These are phyloP conservation scores for Microdon myrmicae DNA, from an alignment of 2,888 invertebrate species.

Conservation along the genomic window DNA sequence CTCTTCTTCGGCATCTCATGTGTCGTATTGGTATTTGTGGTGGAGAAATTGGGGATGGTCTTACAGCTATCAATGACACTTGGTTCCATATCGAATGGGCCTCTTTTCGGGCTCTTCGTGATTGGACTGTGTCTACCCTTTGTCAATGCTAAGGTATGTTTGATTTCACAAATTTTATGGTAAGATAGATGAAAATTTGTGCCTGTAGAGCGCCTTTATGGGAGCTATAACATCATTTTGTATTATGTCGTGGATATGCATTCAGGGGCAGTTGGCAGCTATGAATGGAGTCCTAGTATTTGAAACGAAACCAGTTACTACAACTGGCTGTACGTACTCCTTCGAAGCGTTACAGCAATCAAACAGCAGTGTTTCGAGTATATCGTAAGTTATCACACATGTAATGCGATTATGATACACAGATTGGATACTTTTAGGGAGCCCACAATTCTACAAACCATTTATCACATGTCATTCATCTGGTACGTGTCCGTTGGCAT, in stretches of 20 bases:
- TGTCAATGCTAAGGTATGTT: slow-evolving; percentile 71
- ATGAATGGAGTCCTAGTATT: slow-evolving; percentile 71
- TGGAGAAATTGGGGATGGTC: slow-evolving; percentile 79
- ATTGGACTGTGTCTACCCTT: slow-evolving; percentile 75
- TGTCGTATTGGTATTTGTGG: slow-evolving; percentile 74
- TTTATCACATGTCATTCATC: slow-evolving; percentile 75
- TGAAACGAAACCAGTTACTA: slow-evolving; percentile 69
- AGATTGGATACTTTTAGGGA: slow-evolving; percentile 26
- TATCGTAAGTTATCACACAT: slow-evolving; percentile 18
- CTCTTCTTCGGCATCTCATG: slow-evolving; percentile 74
- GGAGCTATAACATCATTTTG: slow-evolving; percentile 74
- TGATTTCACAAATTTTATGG: not conserved
- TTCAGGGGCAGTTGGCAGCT: slow-evolving; percentile 76
- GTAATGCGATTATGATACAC: slow-evolving; percentile 15
- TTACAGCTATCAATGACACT: slow-evolving; percentile 73
- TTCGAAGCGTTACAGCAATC: slow-evolving; percentile 63
- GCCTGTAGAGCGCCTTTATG: slow-evolving; percentile 73
- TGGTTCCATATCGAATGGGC: slow-evolving; percentile 75
- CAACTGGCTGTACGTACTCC: slow-evolving; percentile 70
- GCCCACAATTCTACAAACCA: slow-evolving; percentile 56
- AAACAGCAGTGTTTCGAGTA: too few relatives aligned
- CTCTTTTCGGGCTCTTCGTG: slow-evolving; percentile 76
- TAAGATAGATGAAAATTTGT: not conserved
- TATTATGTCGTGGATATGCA: slow-evolving; percentile 75
- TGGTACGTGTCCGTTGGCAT: slow-evolving; percentile 76